A percentile compares a stretch with the other conserved stretches of the same genome.
phyloP scores from a whole-genome alignment of 2,888 invertebrate genomes.

The Nowickia ferox region DNA sequence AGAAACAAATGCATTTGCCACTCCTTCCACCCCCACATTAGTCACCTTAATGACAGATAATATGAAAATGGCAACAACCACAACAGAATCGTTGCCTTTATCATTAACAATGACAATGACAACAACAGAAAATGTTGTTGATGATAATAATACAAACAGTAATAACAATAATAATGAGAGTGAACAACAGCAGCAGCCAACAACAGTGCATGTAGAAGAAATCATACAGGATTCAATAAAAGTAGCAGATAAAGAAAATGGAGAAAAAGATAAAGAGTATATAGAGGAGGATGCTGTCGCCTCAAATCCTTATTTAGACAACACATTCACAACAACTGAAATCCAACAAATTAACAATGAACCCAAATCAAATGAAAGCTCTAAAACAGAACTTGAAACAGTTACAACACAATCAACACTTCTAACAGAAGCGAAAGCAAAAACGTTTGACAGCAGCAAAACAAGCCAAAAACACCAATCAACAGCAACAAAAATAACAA shows the following conservation, averaged over 20 bases:
- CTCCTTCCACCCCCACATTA: conserved; percentile 11
- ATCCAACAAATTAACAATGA: not conserved
- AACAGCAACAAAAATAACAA: conserved; percentile 35
- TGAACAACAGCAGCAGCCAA: conserved; percentile 29
- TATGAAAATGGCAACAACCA: conserved; percentile 36
- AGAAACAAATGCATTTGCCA: conserved; percentile 34
- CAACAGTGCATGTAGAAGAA: conserved; percentile 13
- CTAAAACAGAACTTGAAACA: conserved; percentile 9
- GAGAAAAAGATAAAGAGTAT: not conserved
- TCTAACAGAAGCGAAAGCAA: not conserved
- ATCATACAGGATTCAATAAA: not conserved
- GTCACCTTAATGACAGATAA: conserved; percentile 21
- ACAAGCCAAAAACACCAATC: not conserved
- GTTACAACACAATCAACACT: not conserved
- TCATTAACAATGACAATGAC: conserved; percentile 53
- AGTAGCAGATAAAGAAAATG: not conserved
- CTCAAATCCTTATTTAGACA: not conserved
- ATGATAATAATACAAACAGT: not conserved
- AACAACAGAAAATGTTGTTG: conserved; percentile 35
- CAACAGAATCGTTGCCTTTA: conserved; percentile 31
- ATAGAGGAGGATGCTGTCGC: conserved; percentile 2
- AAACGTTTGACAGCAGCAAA: not conserved
- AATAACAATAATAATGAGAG: not conserved
- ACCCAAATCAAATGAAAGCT: conserved; percentile 22
- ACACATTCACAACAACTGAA: conserved; percentile 9